Percentiles rank a stretch among this genome's conserved stretches.
These are phyloP conservation scores for Coryphaenoides rupestris DNA, from an alignment of 2,113 vertebrate species.

Conservation along the genomic window DNA sequence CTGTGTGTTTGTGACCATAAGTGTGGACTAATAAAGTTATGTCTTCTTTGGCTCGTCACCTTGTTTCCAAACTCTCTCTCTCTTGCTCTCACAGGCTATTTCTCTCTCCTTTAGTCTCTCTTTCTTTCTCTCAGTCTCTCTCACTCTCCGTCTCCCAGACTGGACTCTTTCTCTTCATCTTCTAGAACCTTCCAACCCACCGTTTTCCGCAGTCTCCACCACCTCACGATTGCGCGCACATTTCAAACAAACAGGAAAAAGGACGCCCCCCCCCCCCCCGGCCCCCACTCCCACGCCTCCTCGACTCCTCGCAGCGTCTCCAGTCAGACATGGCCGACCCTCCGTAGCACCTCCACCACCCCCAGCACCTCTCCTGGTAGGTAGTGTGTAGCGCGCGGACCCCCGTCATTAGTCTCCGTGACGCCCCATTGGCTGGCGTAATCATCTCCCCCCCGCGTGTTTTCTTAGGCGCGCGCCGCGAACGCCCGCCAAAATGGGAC, in stretches of 20 bases:
- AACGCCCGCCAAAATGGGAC: conserved; percentile 24
- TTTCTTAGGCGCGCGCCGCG: conserved; percentile 13
- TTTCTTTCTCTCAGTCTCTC: conserved; percentile 2
- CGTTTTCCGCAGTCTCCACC: no score
- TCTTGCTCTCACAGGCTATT: no score
- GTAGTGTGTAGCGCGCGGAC: conserved; percentile 5
- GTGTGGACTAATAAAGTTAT: no score
- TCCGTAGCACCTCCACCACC: no score
- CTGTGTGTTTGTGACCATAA: no score
- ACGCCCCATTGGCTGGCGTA: conserved; percentile 16
- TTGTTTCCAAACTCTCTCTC: not conserved
- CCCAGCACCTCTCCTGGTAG: not conserved
- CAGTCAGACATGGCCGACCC: conserved; percentile 28
- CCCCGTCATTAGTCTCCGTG: conserved; percentile 14
- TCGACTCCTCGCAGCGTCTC: conserved; percentile 10
- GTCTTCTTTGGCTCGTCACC: not conserved
- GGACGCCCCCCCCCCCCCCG: no score
- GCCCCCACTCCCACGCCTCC: no score
- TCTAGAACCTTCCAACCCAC: not conserved
- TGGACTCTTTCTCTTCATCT: conserved; percentile 4
- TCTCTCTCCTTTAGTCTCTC: not conserved
- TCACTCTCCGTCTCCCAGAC: conserved; percentile 2
- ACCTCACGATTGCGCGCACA: no score
- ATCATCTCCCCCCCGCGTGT: conserved; percentile 17
- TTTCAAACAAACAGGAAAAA: no score